These are phyloP conservation scores for Prinia subflava DNA, from an alignment of 2,113 vertebrate species.

Conservation along the genomic window DNA sequence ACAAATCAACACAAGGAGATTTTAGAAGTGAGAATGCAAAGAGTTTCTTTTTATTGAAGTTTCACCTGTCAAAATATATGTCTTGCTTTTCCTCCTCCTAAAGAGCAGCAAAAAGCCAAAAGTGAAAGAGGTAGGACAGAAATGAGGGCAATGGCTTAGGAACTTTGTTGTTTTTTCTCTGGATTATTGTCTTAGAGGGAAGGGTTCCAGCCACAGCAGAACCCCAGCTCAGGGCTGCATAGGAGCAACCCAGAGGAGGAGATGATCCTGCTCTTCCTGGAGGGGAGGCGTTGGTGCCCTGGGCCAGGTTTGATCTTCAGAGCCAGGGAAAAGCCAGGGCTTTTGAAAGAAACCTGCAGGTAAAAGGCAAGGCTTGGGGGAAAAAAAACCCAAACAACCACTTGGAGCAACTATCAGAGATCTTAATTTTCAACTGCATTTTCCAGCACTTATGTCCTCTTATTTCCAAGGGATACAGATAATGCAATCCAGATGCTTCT, in stretches of 20 bases:
- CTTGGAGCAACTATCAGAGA: background rate
- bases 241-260: background rate
- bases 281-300: fast-evolving
- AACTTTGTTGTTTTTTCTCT: background rate
- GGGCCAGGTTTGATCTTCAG: background rate
- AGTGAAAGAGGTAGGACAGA: background rate
- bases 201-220: background rate
- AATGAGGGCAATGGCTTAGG: background rate
- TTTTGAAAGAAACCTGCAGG: background rate
- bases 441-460: background rate
- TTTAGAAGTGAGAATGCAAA: background rate
- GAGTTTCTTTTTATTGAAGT: background rate
- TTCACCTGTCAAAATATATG: background rate
- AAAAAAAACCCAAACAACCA: background rate
- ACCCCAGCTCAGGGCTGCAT: background rate
- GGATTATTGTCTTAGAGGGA: background rate
- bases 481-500: slow-evolving; percentile 20
- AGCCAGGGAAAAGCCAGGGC: background rate
- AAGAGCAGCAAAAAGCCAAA: background rate
- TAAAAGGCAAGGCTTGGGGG: background rate
- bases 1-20: background rate
- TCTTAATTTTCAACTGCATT: background rate
- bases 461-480: background rate
- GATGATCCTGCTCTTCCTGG: background rate
- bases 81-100: background rate